These are phyloP conservation scores for Notolepis coatsorum DNA, from an alignment of 2,797 vertebrate species.

Conservation along the genomic window DNA sequence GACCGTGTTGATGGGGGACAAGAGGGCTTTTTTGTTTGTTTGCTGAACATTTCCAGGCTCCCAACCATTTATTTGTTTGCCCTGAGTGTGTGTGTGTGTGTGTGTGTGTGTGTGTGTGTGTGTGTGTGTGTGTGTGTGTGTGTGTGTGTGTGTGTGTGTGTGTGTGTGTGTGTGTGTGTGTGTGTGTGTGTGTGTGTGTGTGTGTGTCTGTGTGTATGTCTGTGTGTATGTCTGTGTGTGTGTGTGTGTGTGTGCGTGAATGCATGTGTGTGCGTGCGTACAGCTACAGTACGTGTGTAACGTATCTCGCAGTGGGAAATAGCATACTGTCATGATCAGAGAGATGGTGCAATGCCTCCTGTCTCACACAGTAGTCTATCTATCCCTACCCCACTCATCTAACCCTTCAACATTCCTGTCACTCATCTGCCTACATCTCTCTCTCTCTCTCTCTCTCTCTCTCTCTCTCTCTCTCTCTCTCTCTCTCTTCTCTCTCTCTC, in stretches of 20 bases:
- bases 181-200: background rate
- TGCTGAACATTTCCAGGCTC: no score
- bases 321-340: background rate
- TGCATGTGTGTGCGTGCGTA: background rate
- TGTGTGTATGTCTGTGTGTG: no score
- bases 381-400: background rate
- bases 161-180: background rate
- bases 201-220: no score
- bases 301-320: background rate
- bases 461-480: background rate
- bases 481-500: background rate
- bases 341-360: background rate
- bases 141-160: no score
- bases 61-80: no score
- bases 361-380: background rate
- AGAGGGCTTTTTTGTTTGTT: no score
- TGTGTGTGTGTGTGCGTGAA: background rate
- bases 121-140: no score
- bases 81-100: no score
- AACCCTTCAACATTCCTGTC: constrained; percentile 4
- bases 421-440: no score
- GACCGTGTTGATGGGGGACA: no score
- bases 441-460: constrained; percentile 6
- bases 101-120: no score
- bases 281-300: background rate